Evolutionary conservation across 2,888 invertebrate species (phyloP).

Genomic region (Aspidiotus rigidus): DNA sequence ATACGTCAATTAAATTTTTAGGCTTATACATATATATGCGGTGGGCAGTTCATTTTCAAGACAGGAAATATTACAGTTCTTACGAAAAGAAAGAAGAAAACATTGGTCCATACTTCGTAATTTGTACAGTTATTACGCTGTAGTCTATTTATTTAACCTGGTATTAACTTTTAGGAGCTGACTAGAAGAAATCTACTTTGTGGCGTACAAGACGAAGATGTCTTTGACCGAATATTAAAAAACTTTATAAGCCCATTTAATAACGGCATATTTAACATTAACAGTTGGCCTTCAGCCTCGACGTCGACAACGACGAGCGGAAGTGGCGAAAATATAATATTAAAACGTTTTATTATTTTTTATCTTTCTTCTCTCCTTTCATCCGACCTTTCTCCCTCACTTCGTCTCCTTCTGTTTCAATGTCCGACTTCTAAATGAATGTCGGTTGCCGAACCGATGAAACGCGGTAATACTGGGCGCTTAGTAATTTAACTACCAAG

Average conservation of each 20-base stretch:
- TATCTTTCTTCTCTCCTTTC: neutral
- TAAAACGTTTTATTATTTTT: conserved; percentile 22
- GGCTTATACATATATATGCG: too few species aligned
- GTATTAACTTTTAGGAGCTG: too few species aligned
- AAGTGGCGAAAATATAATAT: conserved; percentile 28
- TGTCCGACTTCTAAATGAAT: conserved; percentile 30
- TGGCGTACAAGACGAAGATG: conserved; percentile 14
- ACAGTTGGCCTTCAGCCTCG: conserved; percentile 23
- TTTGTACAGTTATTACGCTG: too few species aligned
- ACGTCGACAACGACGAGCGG: conserved; percentile 16
- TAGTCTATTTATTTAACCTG: too few species aligned
- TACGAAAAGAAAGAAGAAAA: too few species aligned
- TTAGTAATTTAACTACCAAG: conserved; percentile 33
- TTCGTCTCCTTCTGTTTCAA: conserved; percentile 20
- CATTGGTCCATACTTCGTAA: too few species aligned
- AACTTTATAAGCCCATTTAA: conserved; percentile 23
- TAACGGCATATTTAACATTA: conserved; percentile 18
- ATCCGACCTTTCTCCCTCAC: neutral
- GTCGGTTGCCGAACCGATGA: conserved; percentile 29
- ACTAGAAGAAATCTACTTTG: too few species aligned
- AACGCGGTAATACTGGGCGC: conserved; percentile 32
- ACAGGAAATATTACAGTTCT: too few species aligned
- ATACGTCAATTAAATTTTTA: too few species aligned
- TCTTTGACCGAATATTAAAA: conserved; percentile 28
- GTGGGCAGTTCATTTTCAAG: too few species aligned